Base-by-base conservation (phyloP, 2,888 invertebrate genomes). In the Dicyrtomina minuta region DNA sequence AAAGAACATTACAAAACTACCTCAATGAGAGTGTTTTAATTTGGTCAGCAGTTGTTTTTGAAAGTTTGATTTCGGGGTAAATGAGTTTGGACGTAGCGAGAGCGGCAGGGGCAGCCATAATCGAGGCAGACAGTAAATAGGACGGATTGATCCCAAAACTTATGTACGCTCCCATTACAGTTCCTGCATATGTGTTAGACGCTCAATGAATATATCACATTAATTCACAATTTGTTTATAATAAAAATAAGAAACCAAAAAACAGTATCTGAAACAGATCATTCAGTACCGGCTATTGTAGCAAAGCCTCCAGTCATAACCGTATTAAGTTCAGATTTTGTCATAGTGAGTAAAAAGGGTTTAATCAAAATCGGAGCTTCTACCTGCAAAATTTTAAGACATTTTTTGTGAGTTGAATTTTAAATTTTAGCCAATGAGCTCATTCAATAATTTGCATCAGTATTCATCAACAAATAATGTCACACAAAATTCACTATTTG, bases 31-130 rank as follows among this genome's bases (percentile, higher is more conserved):
- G 64, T 22, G 27, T 15, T 53, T 87, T 83, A 65, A 97, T 89
- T 71, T 90, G 90, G 46, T 91, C 87, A 0, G 89, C 87, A 0
- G 88, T 88, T 0, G 93, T 91, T 74, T 87, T 84, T 0, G 92
- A 89, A 69, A 88, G 85, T 79, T 92, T 90, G 0, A 90, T 92
- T 84, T 98, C 97, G 0, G 98, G 98, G 84, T 91, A 90, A 79
- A 96, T 86, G 0, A 99, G 84, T 82, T 98, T 98, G 13, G 95
- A 87, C 80, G 88, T 91, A 79, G 93, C 93, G 33, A 98, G 82
- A 0, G 96, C 91, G 0, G 95, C 94, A 0, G 97, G 97, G 0
- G 97, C 96, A 0, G 96, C 93, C 96, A 98, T 96, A 0, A 98
- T 90, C 72, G 93, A 92, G 0, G 97, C 93, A 0, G 96, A 93